Conservation (phyloP, 1,140 invertebrate genomes). For the Drosophila pandora region DNA sequence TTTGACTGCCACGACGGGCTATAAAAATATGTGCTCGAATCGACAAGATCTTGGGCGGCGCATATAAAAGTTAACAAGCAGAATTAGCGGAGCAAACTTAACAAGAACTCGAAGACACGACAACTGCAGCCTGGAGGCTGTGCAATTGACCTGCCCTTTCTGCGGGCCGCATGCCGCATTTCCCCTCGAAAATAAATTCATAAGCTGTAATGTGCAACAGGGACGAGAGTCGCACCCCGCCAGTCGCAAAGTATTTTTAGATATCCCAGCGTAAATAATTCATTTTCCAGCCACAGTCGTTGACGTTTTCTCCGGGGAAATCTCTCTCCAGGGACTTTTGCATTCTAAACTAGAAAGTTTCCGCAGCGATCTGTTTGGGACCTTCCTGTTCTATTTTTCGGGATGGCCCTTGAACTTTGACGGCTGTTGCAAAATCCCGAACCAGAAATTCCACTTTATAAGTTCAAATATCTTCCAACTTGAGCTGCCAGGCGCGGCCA, state of each 20-base stretch:
- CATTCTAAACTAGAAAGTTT: slow-evolving; percentile 72
- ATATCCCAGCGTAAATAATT: slow-evolving; percentile 73
- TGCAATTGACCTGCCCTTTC: slow-evolving; percentile 49
- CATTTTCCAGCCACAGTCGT: slow-evolving; percentile 81
- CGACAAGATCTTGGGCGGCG: slow-evolving; percentile 55
- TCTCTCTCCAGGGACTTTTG: slow-evolving; percentile 62
- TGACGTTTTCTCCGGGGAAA: slow-evolving; percentile 58
- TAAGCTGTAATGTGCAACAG: slow-evolving; percentile 38
- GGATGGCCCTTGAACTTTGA: slow-evolving; percentile 61
- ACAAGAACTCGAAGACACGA: slow-evolving; percentile 22
- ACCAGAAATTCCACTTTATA: slow-evolving; percentile 75
- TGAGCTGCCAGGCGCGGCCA: slow-evolving; percentile 58
- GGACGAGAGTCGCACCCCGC: slow-evolving; percentile 1
- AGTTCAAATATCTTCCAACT: slow-evolving; percentile 35
- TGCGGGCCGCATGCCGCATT: slow-evolving; percentile 26
- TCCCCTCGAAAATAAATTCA: slow-evolving; percentile 38
- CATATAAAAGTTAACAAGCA: slow-evolving; percentile 52
- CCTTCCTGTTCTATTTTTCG: slow-evolving; percentile 33
- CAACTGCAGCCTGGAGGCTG: slow-evolving; percentile 14
- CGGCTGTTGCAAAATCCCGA: slow-evolving; percentile 58
- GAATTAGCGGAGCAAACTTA: slow-evolving; percentile 46
- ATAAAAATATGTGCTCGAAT: slow-evolving; percentile 69
- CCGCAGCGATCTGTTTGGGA: slow-evolving; percentile 53
- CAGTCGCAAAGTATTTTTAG: slow-evolving; percentile 64
- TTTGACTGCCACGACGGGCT: slow-evolving; percentile 61